phyloP scores from a whole-genome alignment of 1,140 invertebrate genomes.

The Panagrolaimus sp. region DNA sequence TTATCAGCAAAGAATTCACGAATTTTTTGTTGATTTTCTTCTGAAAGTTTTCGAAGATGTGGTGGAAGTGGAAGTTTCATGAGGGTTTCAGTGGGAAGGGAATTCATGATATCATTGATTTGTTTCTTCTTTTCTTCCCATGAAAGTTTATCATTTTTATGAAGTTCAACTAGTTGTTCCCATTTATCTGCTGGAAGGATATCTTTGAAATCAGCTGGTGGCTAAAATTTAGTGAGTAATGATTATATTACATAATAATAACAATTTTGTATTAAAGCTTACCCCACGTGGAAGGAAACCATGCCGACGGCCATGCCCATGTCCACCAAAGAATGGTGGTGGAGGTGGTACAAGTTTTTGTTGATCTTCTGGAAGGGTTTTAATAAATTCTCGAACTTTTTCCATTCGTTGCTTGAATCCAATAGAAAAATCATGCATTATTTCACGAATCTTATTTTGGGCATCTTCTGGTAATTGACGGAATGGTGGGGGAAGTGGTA shows the following conservation, averaged over 20 bases:
- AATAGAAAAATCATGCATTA: conserved; percentile 16
- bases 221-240: neutral
- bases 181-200: conserved; percentile 11
- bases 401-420: neutral
- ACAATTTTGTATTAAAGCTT: too few species aligned
- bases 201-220: conserved; percentile 15
- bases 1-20: too few species aligned
- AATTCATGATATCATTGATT: neutral
- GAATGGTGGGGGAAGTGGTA: conserved; percentile 33
- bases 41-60: conserved; percentile 1
- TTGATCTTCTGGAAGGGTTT: neutral
- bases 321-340: neutral
- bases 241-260: too few species aligned
- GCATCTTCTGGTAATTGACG: conserved; percentile 28
- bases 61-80: conserved; percentile 11
- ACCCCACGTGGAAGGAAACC: neutral
- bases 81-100: neutral
- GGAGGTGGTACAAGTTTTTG: conserved; percentile 9
- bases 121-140: neutral
- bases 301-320: neutral
- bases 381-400: neutral
- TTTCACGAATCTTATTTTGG: conserved; percentile 24
- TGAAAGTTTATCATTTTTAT: neutral
- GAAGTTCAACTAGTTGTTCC: conserved; percentile 16
- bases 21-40: neutral